Evolutionary conservation across 2,888 invertebrate genomes (phyloP).

Genomic region (Apodemia hepburni): DNA sequence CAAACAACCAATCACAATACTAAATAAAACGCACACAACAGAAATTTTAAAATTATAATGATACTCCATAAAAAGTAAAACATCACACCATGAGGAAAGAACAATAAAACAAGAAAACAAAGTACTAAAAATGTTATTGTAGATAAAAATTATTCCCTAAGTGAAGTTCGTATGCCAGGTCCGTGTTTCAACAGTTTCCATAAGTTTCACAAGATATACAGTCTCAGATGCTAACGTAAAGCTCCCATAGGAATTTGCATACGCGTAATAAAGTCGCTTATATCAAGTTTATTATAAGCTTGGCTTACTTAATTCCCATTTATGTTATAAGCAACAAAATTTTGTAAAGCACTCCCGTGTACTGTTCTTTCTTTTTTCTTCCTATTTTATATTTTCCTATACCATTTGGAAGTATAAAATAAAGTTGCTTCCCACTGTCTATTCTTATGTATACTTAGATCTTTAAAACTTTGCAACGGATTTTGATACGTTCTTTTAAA

Average conservation of each 20-base stretch:
- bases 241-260: conserved; percentile 13
- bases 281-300: conserved; percentile 11
- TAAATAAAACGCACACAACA: no score
- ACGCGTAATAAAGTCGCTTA: background rate
- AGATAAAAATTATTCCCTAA: conserved; percentile 1
- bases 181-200: background rate
- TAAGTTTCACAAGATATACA: conserved; percentile 14
- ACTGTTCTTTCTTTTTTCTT: background rate
- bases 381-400: no score
- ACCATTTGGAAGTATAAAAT: no score
- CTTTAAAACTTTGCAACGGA: no score
- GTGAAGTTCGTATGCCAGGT: background rate
- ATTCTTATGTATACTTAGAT: no score
- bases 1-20: no score
- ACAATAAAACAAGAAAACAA: background rate
- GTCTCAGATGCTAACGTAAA: conserved; percentile 8
- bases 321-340: background rate
- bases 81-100: no score
- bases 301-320: background rate
- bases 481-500: no score
- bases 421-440: no score
- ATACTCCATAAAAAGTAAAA: no score
- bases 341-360: background rate
- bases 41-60: no score
- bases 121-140: background rate